phyloP scores from a whole-genome alignment of 2,113 vertebrate species.

The Siniperca chuatsi region DNA sequence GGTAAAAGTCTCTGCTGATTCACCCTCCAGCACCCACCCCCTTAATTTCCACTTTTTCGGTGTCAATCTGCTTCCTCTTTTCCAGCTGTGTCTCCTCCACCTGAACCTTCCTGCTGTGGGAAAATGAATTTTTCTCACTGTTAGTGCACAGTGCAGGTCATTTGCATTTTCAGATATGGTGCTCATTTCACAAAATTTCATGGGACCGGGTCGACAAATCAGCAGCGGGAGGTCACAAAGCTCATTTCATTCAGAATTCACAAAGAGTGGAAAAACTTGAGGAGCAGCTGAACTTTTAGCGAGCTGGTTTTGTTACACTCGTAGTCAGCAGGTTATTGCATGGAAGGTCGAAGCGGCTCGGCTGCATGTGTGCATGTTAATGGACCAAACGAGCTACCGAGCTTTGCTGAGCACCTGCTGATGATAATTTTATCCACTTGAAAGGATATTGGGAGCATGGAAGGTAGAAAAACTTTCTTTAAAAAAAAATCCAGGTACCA shows the following conservation, averaged over 20 bases:
- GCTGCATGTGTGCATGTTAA: slow-evolving; percentile 36
- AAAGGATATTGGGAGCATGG: slow-evolving; percentile 1
- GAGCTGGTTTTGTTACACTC: slow-evolving; percentile 13
- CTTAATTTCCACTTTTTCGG: background rate
- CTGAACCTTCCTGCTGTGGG: slow-evolving; percentile 2
- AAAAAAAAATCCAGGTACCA: background rate
- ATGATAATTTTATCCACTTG: slow-evolving; percentile 2
- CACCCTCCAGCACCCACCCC: background rate
- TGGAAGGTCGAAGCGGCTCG: slow-evolving; percentile 6
- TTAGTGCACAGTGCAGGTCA: background rate
- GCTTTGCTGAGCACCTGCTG: background rate
- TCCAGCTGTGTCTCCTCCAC: slow-evolving; percentile 17
- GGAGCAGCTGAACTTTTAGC: slow-evolving; percentile 6
- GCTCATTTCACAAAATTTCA: slow-evolving; percentile 30
- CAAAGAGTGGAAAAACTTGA: slow-evolving; percentile 10
- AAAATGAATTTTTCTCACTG: slow-evolving; percentile 38
- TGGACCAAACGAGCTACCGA: background rate
- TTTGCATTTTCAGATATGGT: slow-evolving; percentile 34
- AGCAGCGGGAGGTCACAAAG: slow-evolving; percentile 14
- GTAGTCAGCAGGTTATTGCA: slow-evolving; percentile 26
- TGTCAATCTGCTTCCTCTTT: background rate
- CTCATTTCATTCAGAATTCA: slow-evolving; percentile 23
- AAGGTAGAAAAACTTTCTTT: background rate
- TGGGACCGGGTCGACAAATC: slow-evolving; percentile 10
- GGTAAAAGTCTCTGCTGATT: background rate